Evolutionary conservation across 2,797 vertebrate genomes (phyloP).

Genomic region (Spinus olivaceus): DNA sequence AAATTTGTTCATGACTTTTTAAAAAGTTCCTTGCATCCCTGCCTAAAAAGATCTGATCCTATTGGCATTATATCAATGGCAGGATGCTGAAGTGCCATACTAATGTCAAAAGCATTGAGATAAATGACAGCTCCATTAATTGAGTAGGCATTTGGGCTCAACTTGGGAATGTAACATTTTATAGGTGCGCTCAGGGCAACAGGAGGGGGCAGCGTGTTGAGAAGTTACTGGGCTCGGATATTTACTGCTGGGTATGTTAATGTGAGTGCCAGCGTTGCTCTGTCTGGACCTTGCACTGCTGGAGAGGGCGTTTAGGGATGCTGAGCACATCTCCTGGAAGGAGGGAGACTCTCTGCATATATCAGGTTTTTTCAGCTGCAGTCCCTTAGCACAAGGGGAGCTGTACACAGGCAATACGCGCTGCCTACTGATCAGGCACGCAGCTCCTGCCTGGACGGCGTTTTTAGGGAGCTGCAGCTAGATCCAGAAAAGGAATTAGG

Average conservation of each 20-base stretch:
- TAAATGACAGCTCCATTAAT: slow-evolving; percentile 73
- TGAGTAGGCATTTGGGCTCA: slow-evolving; percentile 39
- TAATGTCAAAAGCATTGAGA: slow-evolving; percentile 72
- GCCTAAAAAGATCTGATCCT: slow-evolving; percentile 65
- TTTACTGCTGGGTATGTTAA: neutral
- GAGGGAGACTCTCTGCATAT: neutral
- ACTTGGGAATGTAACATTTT: slow-evolving; percentile 72
- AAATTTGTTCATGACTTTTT: no score
- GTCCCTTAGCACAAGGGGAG: neutral
- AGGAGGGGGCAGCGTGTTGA: slow-evolving; percentile 36
- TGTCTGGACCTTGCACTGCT: neutral
- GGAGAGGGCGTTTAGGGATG: neutral
- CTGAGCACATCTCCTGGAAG: neutral
- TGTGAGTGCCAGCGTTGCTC: neutral
- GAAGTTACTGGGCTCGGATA: neutral
- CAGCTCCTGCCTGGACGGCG: neutral
- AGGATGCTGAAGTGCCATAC: slow-evolving; percentile 60
- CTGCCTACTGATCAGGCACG: neutral
- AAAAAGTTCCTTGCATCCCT: slow-evolving; percentile 54
- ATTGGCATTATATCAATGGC: slow-evolving; percentile 27
- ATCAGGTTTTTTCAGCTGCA: neutral
- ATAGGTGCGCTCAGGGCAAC: slow-evolving; percentile 60
- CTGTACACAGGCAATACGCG: neutral
- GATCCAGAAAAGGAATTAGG: neutral
- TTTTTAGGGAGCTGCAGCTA: neutral